phyloP scores from a whole-genome alignment of 2,888 invertebrate genomes.

The Ceraclea dissimilis region DNA sequence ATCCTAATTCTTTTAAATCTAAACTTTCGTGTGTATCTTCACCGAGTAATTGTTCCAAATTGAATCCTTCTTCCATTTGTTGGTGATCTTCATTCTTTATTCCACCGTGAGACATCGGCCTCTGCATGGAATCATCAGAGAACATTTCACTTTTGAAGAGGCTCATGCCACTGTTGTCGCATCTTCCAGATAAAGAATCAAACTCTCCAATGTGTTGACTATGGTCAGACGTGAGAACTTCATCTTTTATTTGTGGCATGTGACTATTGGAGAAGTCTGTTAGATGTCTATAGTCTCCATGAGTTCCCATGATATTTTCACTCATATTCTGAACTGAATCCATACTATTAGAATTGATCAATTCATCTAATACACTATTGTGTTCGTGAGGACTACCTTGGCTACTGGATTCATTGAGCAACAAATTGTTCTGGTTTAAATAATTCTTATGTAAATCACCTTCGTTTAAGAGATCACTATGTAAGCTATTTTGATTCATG shows the following conservation, averaged over 20 bases:
- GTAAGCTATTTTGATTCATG: constrained; percentile 17
- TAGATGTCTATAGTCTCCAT: constrained; percentile 39
- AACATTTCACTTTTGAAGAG: constrained; percentile 20
- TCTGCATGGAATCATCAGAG: constrained; percentile 14
- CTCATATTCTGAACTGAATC: constrained; percentile 21
- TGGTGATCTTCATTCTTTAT: constrained; percentile 15
- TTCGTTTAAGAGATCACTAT: constrained; percentile 33
- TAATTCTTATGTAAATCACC: constrained; percentile 37
- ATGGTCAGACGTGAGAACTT: constrained; percentile 31
- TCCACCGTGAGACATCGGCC: constrained; percentile 11
- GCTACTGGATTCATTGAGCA: constrained; percentile 39
- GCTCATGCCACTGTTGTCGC: constrained; percentile 15
- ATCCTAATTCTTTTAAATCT: constrained; percentile 56
- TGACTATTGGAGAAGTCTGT: constrained; percentile 41
- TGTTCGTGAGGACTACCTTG: constrained; percentile 28
- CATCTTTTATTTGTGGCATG: constrained; percentile 33
- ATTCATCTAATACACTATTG: constrained; percentile 23
- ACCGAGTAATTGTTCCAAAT: constrained; percentile 34
- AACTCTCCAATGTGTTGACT: constrained; percentile 13
- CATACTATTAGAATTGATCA: constrained; percentile 24
- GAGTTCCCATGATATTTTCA: constrained; percentile 15
- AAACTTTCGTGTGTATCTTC: constrained; percentile 32
- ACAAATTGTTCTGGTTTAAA: constrained; percentile 27
- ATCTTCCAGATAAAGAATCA: constrained; percentile 16
- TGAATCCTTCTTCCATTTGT: constrained; percentile 23